Conservation (phyloP, 2,888 invertebrate genomes). For the Aphidoletes aphidimyza region DNA sequence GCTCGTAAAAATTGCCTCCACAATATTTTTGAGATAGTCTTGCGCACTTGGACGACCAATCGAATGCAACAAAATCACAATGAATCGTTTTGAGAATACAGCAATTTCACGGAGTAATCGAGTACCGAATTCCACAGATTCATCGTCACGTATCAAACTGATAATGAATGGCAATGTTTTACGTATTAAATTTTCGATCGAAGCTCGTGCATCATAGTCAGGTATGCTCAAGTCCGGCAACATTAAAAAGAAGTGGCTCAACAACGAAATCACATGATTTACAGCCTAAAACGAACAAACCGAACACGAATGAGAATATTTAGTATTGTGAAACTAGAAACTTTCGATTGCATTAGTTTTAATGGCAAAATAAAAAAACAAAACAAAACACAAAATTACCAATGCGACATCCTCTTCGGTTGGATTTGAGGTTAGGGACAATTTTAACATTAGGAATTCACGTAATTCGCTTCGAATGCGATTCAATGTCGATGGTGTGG, state of each 20-base stretch:
- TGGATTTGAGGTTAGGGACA: constrained; percentile 62
- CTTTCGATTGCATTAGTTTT: neutral
- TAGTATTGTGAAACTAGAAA: neutral
- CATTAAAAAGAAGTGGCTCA: constrained; percentile 57
- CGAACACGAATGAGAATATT: neutral
- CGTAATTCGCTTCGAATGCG: constrained; percentile 62
- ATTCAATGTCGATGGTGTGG: constrained; percentile 58
- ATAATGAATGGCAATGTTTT: constrained; percentile 62
- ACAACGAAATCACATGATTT: constrained; percentile 62
- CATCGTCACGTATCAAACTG: constrained; percentile 60
- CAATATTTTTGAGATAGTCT: constrained; percentile 22
- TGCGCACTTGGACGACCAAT: constrained; percentile 63
- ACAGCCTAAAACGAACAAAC: constrained; percentile 59
- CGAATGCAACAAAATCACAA: constrained; percentile 63
- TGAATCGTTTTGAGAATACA: constrained; percentile 63
- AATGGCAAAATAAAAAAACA: neutral
- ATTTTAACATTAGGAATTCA: constrained; percentile 61
- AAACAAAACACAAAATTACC: neutral
- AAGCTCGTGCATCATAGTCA: constrained; percentile 63
- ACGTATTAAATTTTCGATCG: constrained; percentile 63
- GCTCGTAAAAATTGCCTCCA: constrained; percentile 34
- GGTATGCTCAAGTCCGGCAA: constrained; percentile 54
- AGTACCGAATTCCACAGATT: constrained; percentile 61
- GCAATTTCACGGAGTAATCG: constrained; percentile 62
- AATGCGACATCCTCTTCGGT: constrained; percentile 60